Percentiles rank a stretch among this genome's conserved stretches.
These are phyloP conservation scores for Heliothis peltigera DNA, from an alignment of 2,888 invertebrate genomes.

Conservation along the genomic window DNA sequence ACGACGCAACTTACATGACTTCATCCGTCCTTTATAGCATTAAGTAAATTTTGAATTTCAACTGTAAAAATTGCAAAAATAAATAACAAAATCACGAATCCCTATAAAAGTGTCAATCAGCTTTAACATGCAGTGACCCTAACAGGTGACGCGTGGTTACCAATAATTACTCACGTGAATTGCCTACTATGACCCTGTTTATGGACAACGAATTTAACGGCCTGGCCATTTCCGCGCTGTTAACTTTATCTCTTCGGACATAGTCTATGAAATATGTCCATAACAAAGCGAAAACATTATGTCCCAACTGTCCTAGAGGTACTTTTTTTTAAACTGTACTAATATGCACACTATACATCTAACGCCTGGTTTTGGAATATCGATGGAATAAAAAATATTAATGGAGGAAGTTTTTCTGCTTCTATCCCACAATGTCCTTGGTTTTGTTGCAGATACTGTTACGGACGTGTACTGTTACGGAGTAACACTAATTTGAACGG, in stretches of 20 bases:
- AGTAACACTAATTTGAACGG: no score
- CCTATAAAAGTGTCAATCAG: conserved; percentile 19
- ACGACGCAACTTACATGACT: no score
- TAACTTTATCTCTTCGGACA: conserved; percentile 51
- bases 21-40: no score
- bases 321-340: no score
- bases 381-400: no score
- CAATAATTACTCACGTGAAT: conserved; percentile 40
- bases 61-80: neutral
- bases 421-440: no score
- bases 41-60: no score
- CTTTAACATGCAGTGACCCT: conserved; percentile 14
- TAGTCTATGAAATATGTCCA: neutral
- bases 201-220: conserved; percentile 46
- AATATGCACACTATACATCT: no score
- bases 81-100: neutral
- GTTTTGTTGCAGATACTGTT: no score
- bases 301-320: neutral
- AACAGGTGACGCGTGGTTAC: conserved; percentile 36
- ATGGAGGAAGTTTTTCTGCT: no score
- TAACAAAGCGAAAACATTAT: neutral
- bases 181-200: conserved; percentile 28
- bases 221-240: conserved; percentile 51
- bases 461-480: no score
- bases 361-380: no score